Percentiles rank a stretch among this genome's conserved stretches.
These are phyloP conservation scores for Alosa alosa DNA, from an alignment of 2,113 vertebrate genomes.

Conservation along the genomic window DNA sequence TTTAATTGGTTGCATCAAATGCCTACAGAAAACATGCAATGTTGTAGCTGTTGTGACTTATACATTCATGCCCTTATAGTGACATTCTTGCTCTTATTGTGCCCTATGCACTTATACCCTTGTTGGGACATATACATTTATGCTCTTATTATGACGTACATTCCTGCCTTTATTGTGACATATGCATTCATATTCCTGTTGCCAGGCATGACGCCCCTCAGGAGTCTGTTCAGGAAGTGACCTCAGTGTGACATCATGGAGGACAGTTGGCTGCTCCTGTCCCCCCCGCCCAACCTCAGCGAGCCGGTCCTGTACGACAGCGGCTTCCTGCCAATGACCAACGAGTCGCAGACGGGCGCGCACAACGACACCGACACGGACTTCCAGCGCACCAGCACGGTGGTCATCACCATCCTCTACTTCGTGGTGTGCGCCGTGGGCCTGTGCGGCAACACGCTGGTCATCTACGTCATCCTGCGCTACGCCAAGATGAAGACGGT, in stretches of 20 bases:
- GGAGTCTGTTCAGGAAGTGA: background rate
- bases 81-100: too few relatives aligned
- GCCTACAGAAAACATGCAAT: too few relatives aligned
- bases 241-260: conserved; percentile 1
- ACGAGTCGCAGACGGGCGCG: background rate
- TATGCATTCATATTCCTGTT: background rate
- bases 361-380: background rate
- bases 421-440: conserved; percentile 51
- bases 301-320: background rate
- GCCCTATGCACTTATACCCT: too few relatives aligned
- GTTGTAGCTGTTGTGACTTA: too few relatives aligned
- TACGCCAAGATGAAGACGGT: conserved; percentile 53
- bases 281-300: background rate
- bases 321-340: background rate
- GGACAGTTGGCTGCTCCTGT: background rate
- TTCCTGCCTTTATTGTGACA: background rate
- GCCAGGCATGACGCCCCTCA: background rate
- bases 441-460: conserved; percentile 49
- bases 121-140: too few relatives aligned
- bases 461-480: conserved; percentile 56
- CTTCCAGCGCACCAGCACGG: background rate
- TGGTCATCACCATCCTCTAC: conserved; percentile 52
- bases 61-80: too few relatives aligned
- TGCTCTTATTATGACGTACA: background rate
- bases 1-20: too few relatives aligned